Evolutionary conservation across 2,113 vertebrate genomes (phyloP).

Genomic region (Callithrix jacchus): DNA sequence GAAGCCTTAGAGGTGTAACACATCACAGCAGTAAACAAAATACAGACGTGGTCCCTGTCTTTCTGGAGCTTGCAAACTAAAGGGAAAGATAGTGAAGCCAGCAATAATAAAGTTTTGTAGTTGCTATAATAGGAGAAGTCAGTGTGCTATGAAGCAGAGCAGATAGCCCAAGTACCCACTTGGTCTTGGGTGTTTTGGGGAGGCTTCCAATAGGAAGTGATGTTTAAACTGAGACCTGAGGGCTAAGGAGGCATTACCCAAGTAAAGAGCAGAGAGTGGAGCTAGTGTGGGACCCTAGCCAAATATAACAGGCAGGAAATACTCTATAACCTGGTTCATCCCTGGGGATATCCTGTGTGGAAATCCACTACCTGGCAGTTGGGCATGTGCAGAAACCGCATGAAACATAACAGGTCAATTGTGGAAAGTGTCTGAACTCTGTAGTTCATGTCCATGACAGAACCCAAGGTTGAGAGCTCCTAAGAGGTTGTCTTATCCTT

Average conservation of each 20-base stretch:
- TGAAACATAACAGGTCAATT: slow-evolving; percentile 18
- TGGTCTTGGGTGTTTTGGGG: background rate
- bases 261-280: slow-evolving; percentile 1
- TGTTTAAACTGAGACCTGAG: slow-evolving; percentile 39
- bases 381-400: background rate
- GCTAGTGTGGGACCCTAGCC: background rate
- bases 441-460: background rate
- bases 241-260: slow-evolving; percentile 8
- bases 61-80: background rate
- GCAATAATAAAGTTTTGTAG: background rate
- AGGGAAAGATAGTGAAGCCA: background rate
- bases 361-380: slow-evolving; percentile 43
- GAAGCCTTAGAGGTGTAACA: background rate
- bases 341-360: slow-evolving; percentile 44
- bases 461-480: slow-evolving; percentile 8
- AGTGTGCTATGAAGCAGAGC: background rate
- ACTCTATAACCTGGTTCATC: slow-evolving; percentile 9
- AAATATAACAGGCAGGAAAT: slow-evolving; percentile 51
- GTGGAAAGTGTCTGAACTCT: slow-evolving; percentile 10
- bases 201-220: slow-evolving; percentile 13
- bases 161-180: background rate
- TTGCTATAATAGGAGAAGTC: background rate
- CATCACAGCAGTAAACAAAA: background rate
- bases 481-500: background rate
- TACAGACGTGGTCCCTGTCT: background rate